Evolutionary conservation across 2,797 vertebrate genomes (phyloP).

Genomic region (Pempheris klunzingeri): DNA sequence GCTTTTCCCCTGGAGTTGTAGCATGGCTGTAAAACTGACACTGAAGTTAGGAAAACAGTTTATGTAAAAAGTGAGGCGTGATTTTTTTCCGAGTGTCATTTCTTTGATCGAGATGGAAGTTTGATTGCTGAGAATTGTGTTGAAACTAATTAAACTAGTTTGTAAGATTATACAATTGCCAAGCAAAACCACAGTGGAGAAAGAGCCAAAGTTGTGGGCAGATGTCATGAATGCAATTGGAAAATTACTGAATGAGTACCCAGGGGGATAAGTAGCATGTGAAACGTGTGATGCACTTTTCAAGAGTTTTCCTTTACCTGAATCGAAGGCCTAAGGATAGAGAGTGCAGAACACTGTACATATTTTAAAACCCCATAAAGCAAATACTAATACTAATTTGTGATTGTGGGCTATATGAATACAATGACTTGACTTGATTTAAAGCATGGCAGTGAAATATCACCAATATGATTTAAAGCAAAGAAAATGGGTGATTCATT

Average conservation of each 20-base stretch:
- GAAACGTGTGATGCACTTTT: not conserved
- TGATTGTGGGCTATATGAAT: too few species aligned
- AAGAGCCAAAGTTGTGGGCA: conserved; percentile 41
- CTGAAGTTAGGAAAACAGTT: conserved; percentile 38
- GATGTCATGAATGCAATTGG: conserved; percentile 43
- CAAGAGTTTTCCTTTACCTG: too few species aligned
- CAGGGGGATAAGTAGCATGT: not conserved
- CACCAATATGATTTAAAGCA: not conserved
- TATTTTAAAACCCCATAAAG: too few species aligned
- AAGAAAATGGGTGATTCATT: not conserved
- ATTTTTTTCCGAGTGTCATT: not conserved
- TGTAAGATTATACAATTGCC: conserved; percentile 26
- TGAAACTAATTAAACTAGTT: conserved; percentile 39
- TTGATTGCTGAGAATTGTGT: conserved; percentile 23
- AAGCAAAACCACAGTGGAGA: conserved; percentile 33
- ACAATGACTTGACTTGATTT: too few species aligned
- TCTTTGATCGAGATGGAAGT: conserved; percentile 26
- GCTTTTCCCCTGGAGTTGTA: conserved; percentile 25
- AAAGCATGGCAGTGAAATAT: not conserved
- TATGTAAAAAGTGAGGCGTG: conserved; percentile 7
- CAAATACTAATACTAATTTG: too few species aligned
- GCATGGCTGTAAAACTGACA: conserved; percentile 48
- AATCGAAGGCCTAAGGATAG: too few species aligned
- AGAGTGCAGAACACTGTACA: too few species aligned
- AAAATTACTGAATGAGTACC: conserved; percentile 15